These are phyloP conservation scores for Nasonia oneida DNA, from an alignment of 2,888 invertebrate species.

Conservation along the genomic window DNA sequence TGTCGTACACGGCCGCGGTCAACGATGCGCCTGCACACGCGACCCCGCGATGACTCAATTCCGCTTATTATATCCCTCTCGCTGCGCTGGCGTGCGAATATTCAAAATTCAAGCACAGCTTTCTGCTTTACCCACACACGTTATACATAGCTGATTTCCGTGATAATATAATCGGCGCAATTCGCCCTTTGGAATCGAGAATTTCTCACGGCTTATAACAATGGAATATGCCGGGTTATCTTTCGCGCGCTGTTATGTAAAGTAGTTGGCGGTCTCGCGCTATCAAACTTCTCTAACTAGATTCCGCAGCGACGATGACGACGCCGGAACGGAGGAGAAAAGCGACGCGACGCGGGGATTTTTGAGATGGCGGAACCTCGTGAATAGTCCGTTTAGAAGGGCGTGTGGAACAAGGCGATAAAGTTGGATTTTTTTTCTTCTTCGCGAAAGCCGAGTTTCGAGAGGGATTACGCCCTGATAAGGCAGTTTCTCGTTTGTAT, in stretches of 20 bases:
- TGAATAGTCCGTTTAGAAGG: not conserved
- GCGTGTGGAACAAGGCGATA: not conserved
- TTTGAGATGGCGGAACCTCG: not conserved
- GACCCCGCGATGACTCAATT: not conserved
- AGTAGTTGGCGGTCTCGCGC: not conserved
- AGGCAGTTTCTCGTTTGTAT: too few relatives aligned
- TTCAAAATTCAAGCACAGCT: not conserved
- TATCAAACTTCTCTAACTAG: constrained; percentile 14
- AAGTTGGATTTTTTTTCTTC: not conserved
- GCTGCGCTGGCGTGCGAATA: not conserved
- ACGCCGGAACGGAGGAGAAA: not conserved
- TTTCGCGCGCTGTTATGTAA: constrained; percentile 14
- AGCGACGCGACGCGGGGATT: not conserved
- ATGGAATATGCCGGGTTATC: not conserved
- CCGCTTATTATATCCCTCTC: not conserved
- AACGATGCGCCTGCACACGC: not conserved
- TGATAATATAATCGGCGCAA: not conserved
- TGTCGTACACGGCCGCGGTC: not conserved
- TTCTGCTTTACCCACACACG: not conserved
- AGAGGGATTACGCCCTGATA: too few relatives aligned
- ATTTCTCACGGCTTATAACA: not conserved
- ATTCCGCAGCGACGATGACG: not conserved
- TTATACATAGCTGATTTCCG: not conserved
- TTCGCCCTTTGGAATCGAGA: not conserved
- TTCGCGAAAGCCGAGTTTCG: not conserved